Conservation (phyloP, 2,888 invertebrate species). For the Cinara cedri region DNA sequence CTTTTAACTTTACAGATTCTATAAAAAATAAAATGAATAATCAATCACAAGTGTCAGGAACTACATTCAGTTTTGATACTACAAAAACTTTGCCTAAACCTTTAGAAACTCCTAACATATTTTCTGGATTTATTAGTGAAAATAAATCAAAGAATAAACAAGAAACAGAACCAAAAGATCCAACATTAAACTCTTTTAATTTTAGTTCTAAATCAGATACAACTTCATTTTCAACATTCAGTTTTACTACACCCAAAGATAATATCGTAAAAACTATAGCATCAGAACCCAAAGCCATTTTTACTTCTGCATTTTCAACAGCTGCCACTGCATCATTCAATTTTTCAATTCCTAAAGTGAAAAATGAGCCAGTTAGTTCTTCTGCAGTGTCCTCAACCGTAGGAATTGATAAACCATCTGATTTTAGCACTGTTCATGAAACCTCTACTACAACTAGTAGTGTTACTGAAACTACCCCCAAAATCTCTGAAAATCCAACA, state of each 20-base stretch:
- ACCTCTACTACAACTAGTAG: neutral
- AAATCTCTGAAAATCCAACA: slow-evolving; percentile 39
- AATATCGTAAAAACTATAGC: slow-evolving; percentile 9
- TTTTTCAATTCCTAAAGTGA: slow-evolving; percentile 13
- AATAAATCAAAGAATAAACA: slow-evolving; percentile 17
- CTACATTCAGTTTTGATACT: slow-evolving; percentile 11
- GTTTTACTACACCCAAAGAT: neutral
- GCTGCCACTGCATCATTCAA: slow-evolving; percentile 5
- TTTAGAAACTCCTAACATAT: slow-evolving; percentile 3
- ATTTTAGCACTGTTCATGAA: neutral
- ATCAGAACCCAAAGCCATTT: slow-evolving; percentile 25
- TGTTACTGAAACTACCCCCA: neutral
- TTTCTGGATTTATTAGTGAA: slow-evolving; percentile 23
- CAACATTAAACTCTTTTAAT: slow-evolving; percentile 18
- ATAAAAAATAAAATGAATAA: slow-evolving; percentile 39
- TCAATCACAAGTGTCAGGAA: neutral
- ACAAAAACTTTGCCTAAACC: neutral
- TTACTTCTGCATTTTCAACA: slow-evolving; percentile 14
- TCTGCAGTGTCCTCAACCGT: neutral
- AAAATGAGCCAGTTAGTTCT: slow-evolving; percentile 8
- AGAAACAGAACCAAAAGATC: slow-evolving; percentile 19
- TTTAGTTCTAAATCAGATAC: slow-evolving; percentile 35
- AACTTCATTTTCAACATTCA: slow-evolving; percentile 37
- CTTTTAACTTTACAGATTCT: slow-evolving; percentile 33
- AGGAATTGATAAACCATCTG: slow-evolving; percentile 1